These are phyloP conservation scores for Turdus rufiventris DNA, from an alignment of 2,113 vertebrate genomes.

Conservation along the genomic window DNA sequence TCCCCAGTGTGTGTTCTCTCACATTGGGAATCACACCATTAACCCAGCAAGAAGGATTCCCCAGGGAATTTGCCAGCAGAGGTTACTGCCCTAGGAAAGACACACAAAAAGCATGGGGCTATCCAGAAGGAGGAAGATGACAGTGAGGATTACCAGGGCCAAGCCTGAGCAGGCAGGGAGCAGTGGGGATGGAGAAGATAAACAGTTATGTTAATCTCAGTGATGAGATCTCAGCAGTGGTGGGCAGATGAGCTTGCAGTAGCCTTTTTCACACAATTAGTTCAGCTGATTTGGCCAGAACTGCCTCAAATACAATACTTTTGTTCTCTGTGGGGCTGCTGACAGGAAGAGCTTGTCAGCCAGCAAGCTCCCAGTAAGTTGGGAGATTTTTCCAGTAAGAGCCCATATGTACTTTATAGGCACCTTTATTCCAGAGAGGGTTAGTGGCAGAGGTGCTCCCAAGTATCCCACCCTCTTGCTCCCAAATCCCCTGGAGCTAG, in stretches of 20 bases:
- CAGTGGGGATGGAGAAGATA: neutral
- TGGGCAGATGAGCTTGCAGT: neutral
- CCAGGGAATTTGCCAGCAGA: neutral
- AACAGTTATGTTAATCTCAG: neutral
- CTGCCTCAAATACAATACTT: neutral
- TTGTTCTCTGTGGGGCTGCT: neutral
- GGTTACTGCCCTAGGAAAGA: neutral
- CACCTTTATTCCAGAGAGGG: neutral
- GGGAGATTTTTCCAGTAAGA: neutral
- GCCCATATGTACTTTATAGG: neutral
- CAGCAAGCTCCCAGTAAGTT: neutral
- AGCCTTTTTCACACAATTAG: neutral
- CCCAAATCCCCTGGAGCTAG: neutral
- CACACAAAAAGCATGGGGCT: rapidly evolving
- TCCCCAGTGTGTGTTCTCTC: neutral
- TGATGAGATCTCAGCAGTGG: neutral
- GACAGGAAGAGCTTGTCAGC: neutral
- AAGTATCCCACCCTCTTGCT: neutral
- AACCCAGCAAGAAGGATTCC: neutral
- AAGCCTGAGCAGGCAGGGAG: neutral
- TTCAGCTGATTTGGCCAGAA: neutral
- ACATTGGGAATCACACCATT: neutral
- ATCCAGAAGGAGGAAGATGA: neutral
- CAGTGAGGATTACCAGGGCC: neutral
- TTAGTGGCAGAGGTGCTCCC: neutral